Percentiles rank a stretch among this genome's conserved stretches.
Evolutionary conservation across 2,113 vertebrate genomes (phyloP).

Genomic region (Noturus placidus): DNA sequence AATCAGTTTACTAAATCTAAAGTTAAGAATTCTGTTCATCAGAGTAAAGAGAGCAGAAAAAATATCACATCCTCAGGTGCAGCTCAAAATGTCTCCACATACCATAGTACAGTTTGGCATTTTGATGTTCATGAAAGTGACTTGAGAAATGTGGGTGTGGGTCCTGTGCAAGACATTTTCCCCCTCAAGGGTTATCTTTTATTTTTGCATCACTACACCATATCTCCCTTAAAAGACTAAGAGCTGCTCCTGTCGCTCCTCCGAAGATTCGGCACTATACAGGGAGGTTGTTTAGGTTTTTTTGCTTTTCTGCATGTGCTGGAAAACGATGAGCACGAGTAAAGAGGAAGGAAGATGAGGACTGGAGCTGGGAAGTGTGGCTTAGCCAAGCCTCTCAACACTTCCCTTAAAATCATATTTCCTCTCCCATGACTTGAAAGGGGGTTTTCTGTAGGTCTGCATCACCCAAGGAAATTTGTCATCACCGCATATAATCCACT

Average conservation of each 20-base stretch:
- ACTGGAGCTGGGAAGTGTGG: conserved; percentile 11
- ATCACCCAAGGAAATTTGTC: conserved; percentile 75
- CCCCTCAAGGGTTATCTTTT: conserved; percentile 38
- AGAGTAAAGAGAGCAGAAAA: conserved; percentile 33
- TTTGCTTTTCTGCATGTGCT: conserved; percentile 15
- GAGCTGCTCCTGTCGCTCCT: conserved; percentile 19
- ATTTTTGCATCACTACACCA: conserved; percentile 43
- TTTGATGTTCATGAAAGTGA: conserved; percentile 40
- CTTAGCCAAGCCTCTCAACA: conserved; percentile 41
- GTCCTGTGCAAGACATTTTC: conserved; percentile 45
- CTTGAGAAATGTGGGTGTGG: conserved; percentile 18
- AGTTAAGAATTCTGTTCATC: neutral
- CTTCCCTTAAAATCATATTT: conserved; percentile 57
- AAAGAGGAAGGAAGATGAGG: conserved; percentile 25
- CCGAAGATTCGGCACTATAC: conserved; percentile 6
- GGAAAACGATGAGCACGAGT: conserved; percentile 17
- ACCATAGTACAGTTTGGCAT: conserved; percentile 51
- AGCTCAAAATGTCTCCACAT: conserved; percentile 32
- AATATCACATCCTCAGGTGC: conserved; percentile 39
- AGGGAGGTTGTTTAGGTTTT: conserved; percentile 5
- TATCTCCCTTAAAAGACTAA: conserved; percentile 46
- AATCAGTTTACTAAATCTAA: neutral
- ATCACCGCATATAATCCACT: conserved; percentile 66
- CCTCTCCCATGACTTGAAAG: conserved; percentile 66
- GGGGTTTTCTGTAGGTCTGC: conserved; percentile 73